A percentile compares a stretch with the other conserved stretches of the same genome.
phyloP scores from a whole-genome alignment of 1,140 invertebrate species.

The Chelonus insularis region DNA sequence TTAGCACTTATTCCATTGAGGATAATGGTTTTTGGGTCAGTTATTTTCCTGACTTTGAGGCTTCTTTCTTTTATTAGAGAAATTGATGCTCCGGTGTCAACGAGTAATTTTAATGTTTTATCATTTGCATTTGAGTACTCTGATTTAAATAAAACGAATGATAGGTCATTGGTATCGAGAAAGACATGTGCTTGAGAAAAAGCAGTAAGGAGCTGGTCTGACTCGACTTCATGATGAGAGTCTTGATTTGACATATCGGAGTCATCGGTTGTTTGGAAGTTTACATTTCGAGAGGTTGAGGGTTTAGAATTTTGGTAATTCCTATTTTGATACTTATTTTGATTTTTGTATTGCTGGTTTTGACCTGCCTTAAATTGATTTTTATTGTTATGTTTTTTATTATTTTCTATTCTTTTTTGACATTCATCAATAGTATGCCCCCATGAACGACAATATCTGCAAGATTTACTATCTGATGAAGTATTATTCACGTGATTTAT shows the following conservation, averaged over 20 bases:
- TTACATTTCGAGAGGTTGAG: too few relatives aligned
- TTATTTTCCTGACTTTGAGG: slow-evolving; percentile 14
- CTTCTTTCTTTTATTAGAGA: slow-evolving; percentile 24
- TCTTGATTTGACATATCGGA: too few relatives aligned
- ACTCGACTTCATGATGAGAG: too few relatives aligned
- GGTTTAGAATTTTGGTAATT: too few relatives aligned
- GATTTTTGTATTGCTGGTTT: neutral
- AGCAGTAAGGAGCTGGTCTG: neutral
- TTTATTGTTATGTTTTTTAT: neutral
- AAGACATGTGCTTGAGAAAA: neutral
- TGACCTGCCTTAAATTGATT: neutral
- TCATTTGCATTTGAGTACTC: neutral
- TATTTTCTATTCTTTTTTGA: neutral
- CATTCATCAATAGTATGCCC: neutral
- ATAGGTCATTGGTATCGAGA: slow-evolving; percentile 17
- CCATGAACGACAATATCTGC: neutral
- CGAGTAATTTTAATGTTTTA: slow-evolving; percentile 24
- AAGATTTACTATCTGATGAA: neutral
- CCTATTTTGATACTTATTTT: neutral
- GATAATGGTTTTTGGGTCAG: slow-evolving; percentile 11
- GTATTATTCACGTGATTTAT: neutral
- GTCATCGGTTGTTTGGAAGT: too few relatives aligned
- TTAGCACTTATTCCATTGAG: slow-evolving; percentile 20
- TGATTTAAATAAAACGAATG: slow-evolving; percentile 21
- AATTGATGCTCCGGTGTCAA: slow-evolving; percentile 25